These are phyloP conservation scores for Galbula dea DNA, from an alignment of 2,113 vertebrate genomes.

Conservation along the genomic window DNA sequence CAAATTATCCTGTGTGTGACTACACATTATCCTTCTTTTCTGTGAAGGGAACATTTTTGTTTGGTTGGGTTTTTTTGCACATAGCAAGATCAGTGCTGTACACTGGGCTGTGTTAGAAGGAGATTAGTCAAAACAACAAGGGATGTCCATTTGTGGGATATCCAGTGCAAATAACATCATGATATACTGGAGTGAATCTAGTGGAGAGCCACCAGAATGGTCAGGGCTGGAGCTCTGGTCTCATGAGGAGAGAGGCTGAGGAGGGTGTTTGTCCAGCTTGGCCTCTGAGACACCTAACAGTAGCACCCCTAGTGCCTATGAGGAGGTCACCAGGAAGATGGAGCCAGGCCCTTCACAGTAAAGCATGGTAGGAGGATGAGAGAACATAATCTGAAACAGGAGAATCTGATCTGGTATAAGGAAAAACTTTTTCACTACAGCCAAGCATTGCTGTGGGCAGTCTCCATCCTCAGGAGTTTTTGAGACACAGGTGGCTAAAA, in stretches of 20 bases:
- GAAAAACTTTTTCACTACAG: neutral
- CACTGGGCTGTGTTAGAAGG: neutral
- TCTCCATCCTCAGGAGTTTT: neutral
- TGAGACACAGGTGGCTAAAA: neutral
- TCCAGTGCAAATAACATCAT: neutral
- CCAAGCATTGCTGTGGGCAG: neutral
- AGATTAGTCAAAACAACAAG: neutral
- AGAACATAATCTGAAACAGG: neutral
- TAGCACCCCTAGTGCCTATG: neutral
- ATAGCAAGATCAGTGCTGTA: neutral
- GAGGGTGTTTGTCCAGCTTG: neutral
- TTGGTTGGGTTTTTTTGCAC: neutral
- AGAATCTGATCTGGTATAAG: neutral
- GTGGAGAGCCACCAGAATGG: neutral
- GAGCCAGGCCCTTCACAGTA: neutral
- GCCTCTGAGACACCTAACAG: neutral
- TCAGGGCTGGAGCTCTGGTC: neutral
- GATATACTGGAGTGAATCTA: neutral
- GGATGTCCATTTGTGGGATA: neutral
- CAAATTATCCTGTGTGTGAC: neutral
- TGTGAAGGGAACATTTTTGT: neutral
- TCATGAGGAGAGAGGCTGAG: neutral
- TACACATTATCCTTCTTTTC: neutral
- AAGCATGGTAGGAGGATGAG: too few species aligned
- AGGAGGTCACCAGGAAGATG: neutral